A percentile compares a stretch with the other conserved stretches of the same genome.
These are phyloP conservation scores for Apostichopus japonicus DNA, from an alignment of 35 echinoderm and acorn worm genomes.

Conservation along the genomic window DNA sequence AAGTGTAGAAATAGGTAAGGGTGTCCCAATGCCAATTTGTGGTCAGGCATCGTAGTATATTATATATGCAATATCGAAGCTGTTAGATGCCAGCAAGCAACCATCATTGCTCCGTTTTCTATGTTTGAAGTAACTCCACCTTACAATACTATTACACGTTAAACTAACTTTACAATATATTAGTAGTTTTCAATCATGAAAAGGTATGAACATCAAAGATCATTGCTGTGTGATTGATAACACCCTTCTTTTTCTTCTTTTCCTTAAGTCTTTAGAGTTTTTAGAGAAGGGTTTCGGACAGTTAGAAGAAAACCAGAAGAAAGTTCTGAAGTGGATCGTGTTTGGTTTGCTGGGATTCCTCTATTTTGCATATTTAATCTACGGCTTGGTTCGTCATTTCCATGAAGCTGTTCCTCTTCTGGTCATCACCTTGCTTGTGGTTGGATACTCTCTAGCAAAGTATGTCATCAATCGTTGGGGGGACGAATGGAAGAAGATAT, in stretches of 20 bases:
- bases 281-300: constrained; percentile 45
- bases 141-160: no score
- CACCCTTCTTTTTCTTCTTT: background rate
- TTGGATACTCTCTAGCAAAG: constrained; percentile 8
- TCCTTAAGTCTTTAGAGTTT: constrained; percentile 37
- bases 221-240: no score
- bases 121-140: no score
- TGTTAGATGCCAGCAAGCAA: no score
- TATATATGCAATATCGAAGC: no score
- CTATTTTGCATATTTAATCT: constrained; percentile 18
- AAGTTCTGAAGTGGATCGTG: constrained; percentile 4
- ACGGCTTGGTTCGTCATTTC: constrained; percentile 9
- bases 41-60: no score
- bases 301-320: background rate
- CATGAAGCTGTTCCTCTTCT: constrained; percentile 26
- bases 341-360: constrained; percentile 19
- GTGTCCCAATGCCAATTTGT: no score
- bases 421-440: constrained; percentile 31
- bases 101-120: no score
- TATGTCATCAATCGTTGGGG: constrained; percentile 23
- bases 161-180: no score
- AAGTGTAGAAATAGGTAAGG: no score
- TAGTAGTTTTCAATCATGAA: no score
- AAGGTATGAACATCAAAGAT: no score
- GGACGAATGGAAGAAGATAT: background rate